Evolutionary conservation across 2,113 vertebrate genomes (phyloP).

Genomic region (Serinus canaria): DNA sequence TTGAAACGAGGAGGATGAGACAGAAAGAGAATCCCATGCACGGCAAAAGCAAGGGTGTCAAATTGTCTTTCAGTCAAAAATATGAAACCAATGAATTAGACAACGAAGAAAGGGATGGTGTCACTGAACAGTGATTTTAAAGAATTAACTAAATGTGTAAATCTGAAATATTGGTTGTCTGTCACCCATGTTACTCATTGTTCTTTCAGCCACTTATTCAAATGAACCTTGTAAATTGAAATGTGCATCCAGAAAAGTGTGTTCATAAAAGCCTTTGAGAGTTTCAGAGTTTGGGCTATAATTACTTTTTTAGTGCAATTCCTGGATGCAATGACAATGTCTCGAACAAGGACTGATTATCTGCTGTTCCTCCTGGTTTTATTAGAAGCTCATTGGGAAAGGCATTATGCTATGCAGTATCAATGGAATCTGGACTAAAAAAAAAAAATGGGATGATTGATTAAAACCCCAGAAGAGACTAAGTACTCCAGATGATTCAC

Average conservation of each 20-base stretch:
- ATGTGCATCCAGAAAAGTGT: background rate
- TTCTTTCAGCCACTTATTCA: conserved; percentile 4
- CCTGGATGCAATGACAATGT: background rate
- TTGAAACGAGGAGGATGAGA: background rate
- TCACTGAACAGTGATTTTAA: background rate
- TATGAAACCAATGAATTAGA: background rate
- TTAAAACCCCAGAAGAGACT: conserved; percentile 9
- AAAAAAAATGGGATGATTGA: conserved; percentile 37
- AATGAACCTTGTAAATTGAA: conserved; percentile 46
- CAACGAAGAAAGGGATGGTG: background rate
- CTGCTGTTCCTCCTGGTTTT: background rate
- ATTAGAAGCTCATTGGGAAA: background rate
- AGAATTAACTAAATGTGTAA: background rate
- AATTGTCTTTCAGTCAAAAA: background rate
- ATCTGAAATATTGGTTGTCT: background rate
- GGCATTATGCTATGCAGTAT: background rate
- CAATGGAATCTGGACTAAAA: background rate
- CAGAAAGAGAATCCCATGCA: background rate
- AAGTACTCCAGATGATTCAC: conserved; percentile 3
- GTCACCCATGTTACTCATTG: background rate
- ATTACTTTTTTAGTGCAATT: conserved; percentile 24
- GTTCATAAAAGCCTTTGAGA: conserved; percentile 3
- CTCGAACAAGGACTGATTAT: background rate
- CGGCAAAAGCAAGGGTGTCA: background rate
- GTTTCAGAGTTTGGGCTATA: conserved; percentile 18